Base-by-base conservation (phyloP, 2,888 invertebrate genomes). In the Bellardia pandia region DNA sequence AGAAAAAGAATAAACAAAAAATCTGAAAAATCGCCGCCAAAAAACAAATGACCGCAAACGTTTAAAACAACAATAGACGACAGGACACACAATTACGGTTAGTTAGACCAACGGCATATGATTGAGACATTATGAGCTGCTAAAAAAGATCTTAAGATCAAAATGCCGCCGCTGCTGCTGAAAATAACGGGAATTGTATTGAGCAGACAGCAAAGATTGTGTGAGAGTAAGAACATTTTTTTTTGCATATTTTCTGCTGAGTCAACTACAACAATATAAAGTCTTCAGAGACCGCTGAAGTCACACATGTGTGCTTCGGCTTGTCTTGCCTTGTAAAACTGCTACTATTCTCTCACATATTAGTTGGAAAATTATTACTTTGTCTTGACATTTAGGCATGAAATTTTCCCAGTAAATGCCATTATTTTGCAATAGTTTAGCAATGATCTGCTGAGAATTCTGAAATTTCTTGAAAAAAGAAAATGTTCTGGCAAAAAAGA, bases 211-310 rank as follows among this genome's bases (percentile, higher is more conserved):
- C 6, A 53, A 0, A 6, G 14, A 53, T 53, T 53, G 51, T 53
- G 51, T 53, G 48, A 60, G 33, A 48, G 48, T 60, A 45, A 48
- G 48, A 69, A 33, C 23, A 69, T 37, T 13, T 45, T 51, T 51
- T 77, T 72, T 78, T 78, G 72, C 84, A 84, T 84, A 78, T 83
- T 85, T 88, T 86, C 51, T 88, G 88, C 88, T 88, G 88, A 88
- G 87, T 88, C 88, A 88, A 87, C 60, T 33, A 45, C 51, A 85
- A 85, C 79, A 85, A 85, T 62, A 42, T 23, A 69, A 56, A 7
- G 42, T 66, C 75, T 40, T 40, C 14, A 8, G 48, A 45, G 37
- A 69, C 45, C 58, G 45, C 37, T 48, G 3, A 51, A 58, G 37
- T 56, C 56, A 45, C 45, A 45, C 69, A 69, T 60, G 37, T 78